Evolutionary conservation across 1,140 invertebrate species (phyloP).

Genomic region (Drosophila mayri): DNA sequence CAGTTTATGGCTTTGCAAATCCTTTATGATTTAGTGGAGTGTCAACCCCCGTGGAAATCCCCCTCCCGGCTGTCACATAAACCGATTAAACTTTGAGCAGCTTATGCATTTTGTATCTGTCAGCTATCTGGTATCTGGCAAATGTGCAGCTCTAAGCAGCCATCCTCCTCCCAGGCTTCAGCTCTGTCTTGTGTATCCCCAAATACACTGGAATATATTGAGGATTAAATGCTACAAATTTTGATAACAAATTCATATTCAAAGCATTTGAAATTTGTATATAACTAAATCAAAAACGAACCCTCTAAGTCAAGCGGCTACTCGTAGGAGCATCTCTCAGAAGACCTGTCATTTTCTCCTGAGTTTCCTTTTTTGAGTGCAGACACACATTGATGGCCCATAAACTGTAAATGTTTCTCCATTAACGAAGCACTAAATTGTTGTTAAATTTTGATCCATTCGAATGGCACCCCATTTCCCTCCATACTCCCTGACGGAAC

Average conservation of each 20-base stretch:
- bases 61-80: constrained; percentile 65
- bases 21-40: constrained; percentile 75
- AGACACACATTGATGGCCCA: constrained; percentile 7
- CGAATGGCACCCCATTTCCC: constrained; percentile 3
- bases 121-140: constrained; percentile 68
- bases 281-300: no score
- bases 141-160: constrained; percentile 72
- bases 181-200: background rate
- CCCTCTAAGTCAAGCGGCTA: no score
- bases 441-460: constrained; percentile 39
- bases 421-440: constrained; percentile 46
- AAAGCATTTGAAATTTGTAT: no score
- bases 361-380: constrained; percentile 1
- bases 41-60: constrained; percentile 27
- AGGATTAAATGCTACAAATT: background rate
- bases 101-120: constrained; percentile 73
- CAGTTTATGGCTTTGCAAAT: constrained; percentile 62
- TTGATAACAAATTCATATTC: no score
- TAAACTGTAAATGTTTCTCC: constrained; percentile 36
- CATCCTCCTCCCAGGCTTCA: background rate
- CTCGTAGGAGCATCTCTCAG: background rate
- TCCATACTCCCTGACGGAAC: constrained; percentile 1
- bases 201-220: background rate
- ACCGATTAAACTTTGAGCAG: constrained; percentile 80
- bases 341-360: background rate